Evolutionary conservation across 2,113 vertebrate genomes (phyloP).

Genomic region (Gavialis gangeticus): DNA sequence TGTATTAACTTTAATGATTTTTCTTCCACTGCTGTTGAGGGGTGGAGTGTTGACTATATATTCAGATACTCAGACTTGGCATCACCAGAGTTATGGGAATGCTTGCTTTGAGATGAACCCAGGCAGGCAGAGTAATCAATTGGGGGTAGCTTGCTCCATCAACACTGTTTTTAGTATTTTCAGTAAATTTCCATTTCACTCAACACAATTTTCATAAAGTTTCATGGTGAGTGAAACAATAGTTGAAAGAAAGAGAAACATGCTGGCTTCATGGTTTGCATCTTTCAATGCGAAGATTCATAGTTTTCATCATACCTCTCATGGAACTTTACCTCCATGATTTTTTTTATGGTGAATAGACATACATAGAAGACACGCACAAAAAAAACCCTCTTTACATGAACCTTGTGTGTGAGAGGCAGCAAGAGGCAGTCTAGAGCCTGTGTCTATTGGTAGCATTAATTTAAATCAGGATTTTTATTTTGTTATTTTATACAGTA

Average conservation of each 20-base stretch:
- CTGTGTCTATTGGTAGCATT: not conserved
- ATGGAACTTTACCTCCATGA: not conserved
- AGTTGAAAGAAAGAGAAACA: not conserved
- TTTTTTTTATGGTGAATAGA: not conserved
- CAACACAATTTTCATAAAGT: conserved; percentile 12
- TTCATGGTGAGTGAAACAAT: not conserved
- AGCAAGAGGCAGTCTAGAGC: not conserved
- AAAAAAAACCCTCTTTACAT: not conserved
- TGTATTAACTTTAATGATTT: not conserved
- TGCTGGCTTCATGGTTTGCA: not conserved
- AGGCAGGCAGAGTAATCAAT: not conserved
- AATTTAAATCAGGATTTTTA: conserved; percentile 3
- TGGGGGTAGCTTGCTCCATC: conserved; percentile 17
- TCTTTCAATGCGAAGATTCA: not conserved
- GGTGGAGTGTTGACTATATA: not conserved
- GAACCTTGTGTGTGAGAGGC: rapidly evolving
- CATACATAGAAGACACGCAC: not conserved
- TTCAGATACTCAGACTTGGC: not conserved
- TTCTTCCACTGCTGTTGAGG: not conserved
- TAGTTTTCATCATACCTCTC: not conserved
- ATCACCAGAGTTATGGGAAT: rapidly evolving
- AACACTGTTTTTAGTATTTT: not conserved
- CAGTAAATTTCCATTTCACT: conserved; percentile 50
- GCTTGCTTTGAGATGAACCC: conserved; percentile 2
- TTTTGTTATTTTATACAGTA: conserved; percentile 49